These are phyloP conservation scores for Sebastes kiyomatsui DNA, from an alignment of 2,797 vertebrate species.

Conservation along the genomic window DNA sequence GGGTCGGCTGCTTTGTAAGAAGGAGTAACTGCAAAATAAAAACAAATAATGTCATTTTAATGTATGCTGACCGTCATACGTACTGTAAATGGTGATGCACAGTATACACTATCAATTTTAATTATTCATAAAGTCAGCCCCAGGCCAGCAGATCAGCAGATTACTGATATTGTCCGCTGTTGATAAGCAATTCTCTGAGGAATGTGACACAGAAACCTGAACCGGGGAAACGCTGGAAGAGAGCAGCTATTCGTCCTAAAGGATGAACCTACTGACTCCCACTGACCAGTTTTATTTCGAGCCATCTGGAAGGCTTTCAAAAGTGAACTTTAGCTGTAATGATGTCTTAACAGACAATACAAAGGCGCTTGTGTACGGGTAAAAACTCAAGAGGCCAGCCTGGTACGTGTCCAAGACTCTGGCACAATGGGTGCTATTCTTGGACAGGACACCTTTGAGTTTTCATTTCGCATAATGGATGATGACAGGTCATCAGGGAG, in stretches of 20 bases:
- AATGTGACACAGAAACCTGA: conserved; percentile 56
- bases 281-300: conserved; percentile 26
- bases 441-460: conserved; percentile 69
- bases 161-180: conserved; percentile 42
- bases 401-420: conserved; percentile 68
- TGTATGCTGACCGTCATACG: not conserved
- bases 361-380: conserved; percentile 74
- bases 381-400: conserved; percentile 55
- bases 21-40: conserved; percentile 43
- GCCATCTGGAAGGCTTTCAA: conserved; percentile 68
- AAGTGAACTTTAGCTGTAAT: conserved; percentile 73
- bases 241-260: conserved; percentile 40
- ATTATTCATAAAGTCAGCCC: conserved; percentile 15
- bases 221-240: conserved; percentile 29
- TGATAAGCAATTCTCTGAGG: conserved; percentile 52
- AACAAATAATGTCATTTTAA: not conserved
- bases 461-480: conserved; percentile 57
- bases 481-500: conserved; percentile 73
- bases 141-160: conserved; percentile 14
- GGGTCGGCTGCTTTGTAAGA: not conserved
- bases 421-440: conserved; percentile 82
- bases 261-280: conserved; percentile 52
- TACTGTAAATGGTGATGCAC: not conserved
- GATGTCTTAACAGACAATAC: conserved; percentile 72
- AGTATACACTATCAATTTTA: not conserved